Percentiles rank a stretch among this genome's conserved stretches.
phyloP scores from a whole-genome alignment of 2,888 invertebrate species.

The Bombylius major region DNA sequence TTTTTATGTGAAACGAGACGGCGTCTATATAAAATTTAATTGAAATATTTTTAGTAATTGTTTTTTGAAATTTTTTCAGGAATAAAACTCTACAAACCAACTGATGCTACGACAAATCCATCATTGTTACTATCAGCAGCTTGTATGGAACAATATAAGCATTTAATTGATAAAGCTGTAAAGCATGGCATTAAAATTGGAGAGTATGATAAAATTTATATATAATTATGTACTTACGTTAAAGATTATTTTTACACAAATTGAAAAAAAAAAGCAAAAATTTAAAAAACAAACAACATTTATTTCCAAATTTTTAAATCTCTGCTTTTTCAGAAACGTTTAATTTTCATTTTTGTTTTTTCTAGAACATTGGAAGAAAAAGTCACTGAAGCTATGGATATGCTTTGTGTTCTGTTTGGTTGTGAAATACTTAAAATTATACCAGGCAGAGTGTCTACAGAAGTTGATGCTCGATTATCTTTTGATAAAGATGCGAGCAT shows the following conservation, averaged over 20 bases:
- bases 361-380: conserved; percentile 56
- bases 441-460: conserved; percentile 61
- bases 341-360: too few relatives aligned
- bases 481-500: conserved; percentile 90
- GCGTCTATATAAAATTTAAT: too few relatives aligned
- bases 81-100: conserved; percentile 93
- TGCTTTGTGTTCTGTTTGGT: conserved; percentile 90
- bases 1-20: too few relatives aligned
- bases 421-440: conserved; percentile 94
- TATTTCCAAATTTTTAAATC: too few relatives aligned
- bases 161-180: conserved; percentile 80
- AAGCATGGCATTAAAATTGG: conserved; percentile 63
- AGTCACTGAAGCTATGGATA: conserved; percentile 77
- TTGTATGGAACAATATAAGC: conserved; percentile 83
- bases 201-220: conserved; percentile 34
- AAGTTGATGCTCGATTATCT: conserved; percentile 49
- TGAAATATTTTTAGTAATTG: neutral
- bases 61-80: neutral
- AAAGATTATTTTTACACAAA: too few relatives aligned
- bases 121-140: conserved; percentile 92
- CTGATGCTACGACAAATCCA: conserved; percentile 98
- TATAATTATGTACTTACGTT: neutral
- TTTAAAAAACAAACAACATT: too few relatives aligned
- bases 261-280: too few relatives aligned
- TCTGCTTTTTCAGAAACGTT: too few relatives aligned